Evolutionary conservation across 2,113 vertebrate species (phyloP), one percentile per base, ranked within the genome.

Genomic region (Epinephelus fuscoguttatus): DNA sequence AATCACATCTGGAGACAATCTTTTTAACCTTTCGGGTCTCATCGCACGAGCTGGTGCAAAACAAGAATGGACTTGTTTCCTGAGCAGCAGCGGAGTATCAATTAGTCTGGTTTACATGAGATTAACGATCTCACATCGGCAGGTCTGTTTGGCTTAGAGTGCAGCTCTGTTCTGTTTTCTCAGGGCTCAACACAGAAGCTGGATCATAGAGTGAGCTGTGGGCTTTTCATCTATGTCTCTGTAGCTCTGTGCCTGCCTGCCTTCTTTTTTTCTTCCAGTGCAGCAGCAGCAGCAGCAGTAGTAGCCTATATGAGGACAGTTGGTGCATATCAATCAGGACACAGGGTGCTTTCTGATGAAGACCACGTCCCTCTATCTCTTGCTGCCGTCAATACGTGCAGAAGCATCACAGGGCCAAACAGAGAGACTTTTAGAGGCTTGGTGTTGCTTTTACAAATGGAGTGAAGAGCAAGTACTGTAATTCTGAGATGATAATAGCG

Each of bases 241-340:
- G 78, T 60, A 82, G 88, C 78, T 85, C 55, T 81, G 37, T 82
- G 77, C 63, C 63, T 81, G 72, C 50, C 69, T 76, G 47, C 59
- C 55, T 70, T 30, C 30, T 49, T 78, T 49, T 68, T 19, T 17
- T 50, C 84, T 70, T 78, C 57, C 73, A 61, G 67, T 70, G 78
- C 85, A 87, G 79, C 81, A 90, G 84, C 63, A 27, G 27, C 25
- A 52, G 49, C 49, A 82, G 84, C 62, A 78, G 72, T 75, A 72
- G 92, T 66, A 86, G 85, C 84, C 82, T 92, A 64, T 84, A 78
- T 84, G 81, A 90, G 75, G 89, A 93, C 88, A 84, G 85, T 84
- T 67, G 84, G 86, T 91, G 93, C 91, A 94, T 93, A 91, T 93
- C 91, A 94, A 94, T 92, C 90, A 90, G 73, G 66, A 62, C 18